phyloP scores from a whole-genome alignment of 2,797 vertebrate species.

The Acipenser ruthenus region DNA sequence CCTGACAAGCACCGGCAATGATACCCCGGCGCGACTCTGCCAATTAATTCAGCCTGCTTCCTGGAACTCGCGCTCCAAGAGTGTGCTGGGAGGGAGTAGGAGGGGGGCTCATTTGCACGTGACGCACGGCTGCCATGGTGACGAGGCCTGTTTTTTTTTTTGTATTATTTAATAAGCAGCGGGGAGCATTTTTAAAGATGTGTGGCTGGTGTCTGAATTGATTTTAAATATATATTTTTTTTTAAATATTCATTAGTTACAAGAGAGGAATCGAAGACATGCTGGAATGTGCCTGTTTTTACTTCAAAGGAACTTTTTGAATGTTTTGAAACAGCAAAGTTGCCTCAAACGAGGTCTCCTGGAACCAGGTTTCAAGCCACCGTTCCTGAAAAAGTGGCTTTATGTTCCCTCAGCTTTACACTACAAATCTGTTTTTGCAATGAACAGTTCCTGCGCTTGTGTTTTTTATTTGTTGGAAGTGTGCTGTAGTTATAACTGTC shows the following conservation, averaged over 20 bases:
- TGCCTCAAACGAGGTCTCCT: too few species aligned
- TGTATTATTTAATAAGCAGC: slow-evolving; percentile 28
- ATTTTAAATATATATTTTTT: slow-evolving; percentile 34
- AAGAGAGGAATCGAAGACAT: too few species aligned
- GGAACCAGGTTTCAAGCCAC: too few species aligned
- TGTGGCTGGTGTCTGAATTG: slow-evolving; percentile 26
- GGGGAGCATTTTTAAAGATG: slow-evolving; percentile 33
- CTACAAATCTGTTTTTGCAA: slow-evolving; percentile 5
- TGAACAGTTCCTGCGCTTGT: slow-evolving; percentile 6
- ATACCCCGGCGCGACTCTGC: slow-evolving; percentile 46
- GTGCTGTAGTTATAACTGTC: background rate
- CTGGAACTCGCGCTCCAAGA: slow-evolving; percentile 42
- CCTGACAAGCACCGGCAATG: slow-evolving; percentile 63
- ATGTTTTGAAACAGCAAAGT: too few species aligned
- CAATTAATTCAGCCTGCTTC: slow-evolving; percentile 69
- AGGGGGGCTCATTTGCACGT: slow-evolving; percentile 50
- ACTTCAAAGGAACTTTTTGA: too few species aligned
- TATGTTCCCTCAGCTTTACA: background rate
- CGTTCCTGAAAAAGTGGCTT: too few species aligned
- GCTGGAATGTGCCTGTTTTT: too few species aligned
- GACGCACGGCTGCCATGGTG: slow-evolving; percentile 61
- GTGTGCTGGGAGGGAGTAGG: slow-evolving; percentile 28
- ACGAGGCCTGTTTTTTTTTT: slow-evolving; percentile 51
- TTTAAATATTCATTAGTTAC: too few species aligned
- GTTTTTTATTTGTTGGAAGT: slow-evolving; percentile 7